Conservation (phyloP, 2,113 vertebrate genomes). For the Mastomys natalensis region DNA sequence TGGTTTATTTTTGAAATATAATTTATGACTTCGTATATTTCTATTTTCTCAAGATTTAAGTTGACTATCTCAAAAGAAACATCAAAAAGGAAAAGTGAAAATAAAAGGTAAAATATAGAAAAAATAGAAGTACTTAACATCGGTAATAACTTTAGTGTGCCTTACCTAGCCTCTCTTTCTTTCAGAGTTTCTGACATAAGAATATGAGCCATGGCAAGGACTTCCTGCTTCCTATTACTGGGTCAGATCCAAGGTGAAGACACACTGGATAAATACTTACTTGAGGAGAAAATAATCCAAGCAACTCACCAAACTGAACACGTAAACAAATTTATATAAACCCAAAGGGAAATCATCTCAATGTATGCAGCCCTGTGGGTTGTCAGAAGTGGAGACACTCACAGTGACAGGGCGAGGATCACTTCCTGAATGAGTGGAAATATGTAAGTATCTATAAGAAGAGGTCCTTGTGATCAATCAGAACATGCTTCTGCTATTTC, state of each 20-base stretch:
- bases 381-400: not conserved
- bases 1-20: not conserved
- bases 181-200: not conserved
- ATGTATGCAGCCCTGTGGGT: not conserved
- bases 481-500: not conserved
- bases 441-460: not conserved
- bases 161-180: not conserved
- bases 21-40: not conserved
- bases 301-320: not conserved
- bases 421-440: not conserved
- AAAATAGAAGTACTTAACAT: not conserved
- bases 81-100: not conserved
- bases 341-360: not conserved
- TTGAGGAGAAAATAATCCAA: no score
- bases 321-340: not conserved
- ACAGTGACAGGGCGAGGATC: not conserved
- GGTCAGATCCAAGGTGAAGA: not conserved
- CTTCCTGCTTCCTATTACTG: not conserved
- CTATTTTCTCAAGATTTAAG: not conserved
- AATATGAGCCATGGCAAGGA: not conserved
- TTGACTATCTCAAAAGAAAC: not conserved
- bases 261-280: not conserved
- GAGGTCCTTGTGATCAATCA: not conserved
- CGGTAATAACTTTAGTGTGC: not conserved
- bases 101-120: not conserved